Evolutionary conservation across 1,140 invertebrate species (phyloP).

Genomic region (Colletes gigas): DNA sequence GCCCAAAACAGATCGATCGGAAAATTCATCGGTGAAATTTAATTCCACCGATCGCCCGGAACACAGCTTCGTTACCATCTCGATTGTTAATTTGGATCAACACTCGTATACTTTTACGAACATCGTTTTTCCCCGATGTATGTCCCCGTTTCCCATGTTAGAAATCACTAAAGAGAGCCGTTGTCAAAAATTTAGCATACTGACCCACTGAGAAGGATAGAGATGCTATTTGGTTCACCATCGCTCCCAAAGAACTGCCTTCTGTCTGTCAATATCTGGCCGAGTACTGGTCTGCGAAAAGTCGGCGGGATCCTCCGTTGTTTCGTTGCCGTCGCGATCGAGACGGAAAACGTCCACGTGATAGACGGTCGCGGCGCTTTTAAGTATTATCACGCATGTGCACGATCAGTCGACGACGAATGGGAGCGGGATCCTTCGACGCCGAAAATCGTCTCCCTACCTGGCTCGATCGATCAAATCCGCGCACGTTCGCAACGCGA

Average conservation of each 20-base stretch:
- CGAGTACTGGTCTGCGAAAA: slow-evolving; percentile 26
- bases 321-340: slow-evolving; percentile 18
- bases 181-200: not conserved
- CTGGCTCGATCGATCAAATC: not conserved
- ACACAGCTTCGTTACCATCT: too few relatives aligned
- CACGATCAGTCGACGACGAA: slow-evolving; percentile 27
- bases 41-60: too few relatives aligned
- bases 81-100: too few relatives aligned
- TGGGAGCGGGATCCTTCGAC: not conserved
- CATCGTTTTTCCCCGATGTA: too few relatives aligned
- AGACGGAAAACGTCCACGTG: slow-evolving; percentile 43
- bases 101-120: too few relatives aligned
- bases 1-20: too few relatives aligned
- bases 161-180: too few relatives aligned
- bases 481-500: not conserved
- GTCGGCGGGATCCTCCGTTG: slow-evolving; percentile 29
- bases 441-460: slow-evolving; percentile 41
- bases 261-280: not conserved
- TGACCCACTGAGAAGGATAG: slow-evolving; percentile 56
- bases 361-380: slow-evolving; percentile 40
- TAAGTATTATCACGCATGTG: slow-evolving; percentile 66
- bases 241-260: slow-evolving; percentile 2
- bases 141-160: too few relatives aligned
- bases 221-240: slow-evolving; percentile 58
- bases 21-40: too few relatives aligned